These are phyloP conservation scores for Eulemur rubriventer DNA, from an alignment of 2,797 vertebrate genomes.

Conservation along the genomic window DNA sequence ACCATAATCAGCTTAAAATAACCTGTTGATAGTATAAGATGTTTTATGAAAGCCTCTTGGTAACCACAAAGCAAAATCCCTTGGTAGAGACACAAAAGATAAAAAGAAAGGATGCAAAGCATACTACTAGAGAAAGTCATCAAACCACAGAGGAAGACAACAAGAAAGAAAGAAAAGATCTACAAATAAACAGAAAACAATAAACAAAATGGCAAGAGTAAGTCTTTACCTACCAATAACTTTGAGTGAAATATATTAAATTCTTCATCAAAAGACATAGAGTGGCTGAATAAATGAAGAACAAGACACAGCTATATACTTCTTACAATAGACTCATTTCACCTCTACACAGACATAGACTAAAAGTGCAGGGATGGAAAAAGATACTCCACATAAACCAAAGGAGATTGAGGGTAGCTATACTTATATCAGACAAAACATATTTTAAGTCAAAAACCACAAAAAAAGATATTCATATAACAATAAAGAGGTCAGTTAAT, in stretches of 20 bases:
- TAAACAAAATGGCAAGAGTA: neutral
- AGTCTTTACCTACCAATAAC: neutral
- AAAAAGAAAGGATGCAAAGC: neutral
- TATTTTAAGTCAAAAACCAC: neutral
- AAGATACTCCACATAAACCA: neutral
- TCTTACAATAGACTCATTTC: neutral
- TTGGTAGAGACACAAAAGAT: neutral
- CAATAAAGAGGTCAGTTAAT: neutral
- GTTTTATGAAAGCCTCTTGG: neutral
- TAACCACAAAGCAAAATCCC: neutral
- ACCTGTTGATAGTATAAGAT: neutral
- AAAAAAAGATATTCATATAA: neutral
- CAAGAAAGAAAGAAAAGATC: neutral
- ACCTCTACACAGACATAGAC: neutral
- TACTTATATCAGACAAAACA: neutral
- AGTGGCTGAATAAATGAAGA: neutral
- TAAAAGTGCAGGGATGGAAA: neutral
- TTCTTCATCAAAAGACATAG: neutral
- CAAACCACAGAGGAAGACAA: neutral
- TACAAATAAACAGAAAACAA: neutral
- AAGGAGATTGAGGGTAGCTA: neutral
- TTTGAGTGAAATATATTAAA: neutral
- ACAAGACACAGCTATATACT: neutral
- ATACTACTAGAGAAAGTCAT: neutral
- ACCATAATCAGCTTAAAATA: neutral